Evolutionary conservation across 2,797 vertebrate genomes (phyloP).

Genomic region (Menidia menidia): DNA sequence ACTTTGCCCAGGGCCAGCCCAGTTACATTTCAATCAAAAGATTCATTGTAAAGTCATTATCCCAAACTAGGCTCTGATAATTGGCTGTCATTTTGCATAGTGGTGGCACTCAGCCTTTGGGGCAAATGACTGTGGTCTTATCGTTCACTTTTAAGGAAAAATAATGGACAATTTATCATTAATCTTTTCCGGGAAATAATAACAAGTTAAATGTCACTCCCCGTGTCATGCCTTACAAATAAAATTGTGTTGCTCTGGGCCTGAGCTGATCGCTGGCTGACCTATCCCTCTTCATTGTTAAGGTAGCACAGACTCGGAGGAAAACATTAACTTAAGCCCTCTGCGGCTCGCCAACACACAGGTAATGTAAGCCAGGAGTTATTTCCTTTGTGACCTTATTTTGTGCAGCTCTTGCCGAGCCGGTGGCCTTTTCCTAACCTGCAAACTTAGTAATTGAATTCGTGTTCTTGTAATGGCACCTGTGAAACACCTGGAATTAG

Average conservation of each 20-base stretch:
- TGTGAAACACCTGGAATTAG: neutral
- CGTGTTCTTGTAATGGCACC: neutral
- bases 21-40: slow-evolving; percentile 91
- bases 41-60: slow-evolving; percentile 90
- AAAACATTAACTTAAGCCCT: slow-evolving; percentile 28
- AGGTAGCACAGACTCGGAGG: slow-evolving; percentile 17
- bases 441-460: neutral
- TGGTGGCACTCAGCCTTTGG: slow-evolving; percentile 87
- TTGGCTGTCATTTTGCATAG: slow-evolving; percentile 91
- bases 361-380: slow-evolving; percentile 5
- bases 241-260: slow-evolving; percentile 65
- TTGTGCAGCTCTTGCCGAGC: neutral
- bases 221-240: slow-evolving; percentile 72
- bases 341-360: slow-evolving; percentile 7
- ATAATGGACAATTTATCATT: slow-evolving; percentile 93
- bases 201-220: slow-evolving; percentile 89
- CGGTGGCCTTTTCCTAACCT: neutral
- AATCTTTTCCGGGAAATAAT: slow-evolving; percentile 88
- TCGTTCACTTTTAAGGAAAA: slow-evolving; percentile 89
- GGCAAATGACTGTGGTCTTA: slow-evolving; percentile 89
- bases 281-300: slow-evolving; percentile 61
- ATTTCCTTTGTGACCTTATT: slow-evolving; percentile 2
- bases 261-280: slow-evolving; percentile 57
- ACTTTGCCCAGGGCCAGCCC: slow-evolving; percentile 84
- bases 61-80: slow-evolving; percentile 86